Evolutionary conservation across 2,797 vertebrate genomes (phyloP).

Genomic region (Heterohyrax brucei): DNA sequence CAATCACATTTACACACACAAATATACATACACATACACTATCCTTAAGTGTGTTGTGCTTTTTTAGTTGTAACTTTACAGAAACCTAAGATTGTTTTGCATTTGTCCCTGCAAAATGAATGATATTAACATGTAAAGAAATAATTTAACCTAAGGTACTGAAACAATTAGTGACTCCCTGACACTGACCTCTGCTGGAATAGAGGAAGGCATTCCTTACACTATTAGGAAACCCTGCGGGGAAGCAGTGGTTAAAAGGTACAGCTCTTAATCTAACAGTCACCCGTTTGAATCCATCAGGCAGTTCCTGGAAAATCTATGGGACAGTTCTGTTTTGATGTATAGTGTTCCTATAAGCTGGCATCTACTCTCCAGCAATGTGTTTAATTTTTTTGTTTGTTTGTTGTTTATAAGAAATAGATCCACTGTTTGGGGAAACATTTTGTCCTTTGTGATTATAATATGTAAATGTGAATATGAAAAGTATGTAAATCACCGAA

Average conservation of each 20-base stretch:
- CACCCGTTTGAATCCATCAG: too few relatives aligned
- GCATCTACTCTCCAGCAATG: too few relatives aligned
- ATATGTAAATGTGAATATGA: conserved; percentile 46
- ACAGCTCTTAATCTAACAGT: too few relatives aligned
- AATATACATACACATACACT: not conserved
- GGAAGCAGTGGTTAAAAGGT: too few relatives aligned
- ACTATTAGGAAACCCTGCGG: not conserved
- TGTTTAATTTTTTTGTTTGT: too few relatives aligned
- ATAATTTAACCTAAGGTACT: not conserved
- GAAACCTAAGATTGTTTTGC: not conserved
- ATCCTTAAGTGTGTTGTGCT: not conserved
- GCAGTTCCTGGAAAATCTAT: too few relatives aligned
- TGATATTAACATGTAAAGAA: conserved; percentile 26
- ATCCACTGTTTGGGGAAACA: conserved; percentile 38
- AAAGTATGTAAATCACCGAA: conserved; percentile 36
- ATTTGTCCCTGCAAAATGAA: conserved; percentile 47
- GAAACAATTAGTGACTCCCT: not conserved
- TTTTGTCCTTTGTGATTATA: conserved; percentile 39
- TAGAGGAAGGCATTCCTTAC: not conserved
- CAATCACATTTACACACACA: too few relatives aligned
- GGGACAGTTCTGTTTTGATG: too few relatives aligned
- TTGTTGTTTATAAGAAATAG: not conserved
- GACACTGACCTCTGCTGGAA: not conserved
- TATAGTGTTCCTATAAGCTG: too few relatives aligned
- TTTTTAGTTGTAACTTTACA: not conserved